These are phyloP conservation scores for Gryllus bimaculatus DNA, from an alignment of 1,140 invertebrate species.

Conservation along the genomic window DNA sequence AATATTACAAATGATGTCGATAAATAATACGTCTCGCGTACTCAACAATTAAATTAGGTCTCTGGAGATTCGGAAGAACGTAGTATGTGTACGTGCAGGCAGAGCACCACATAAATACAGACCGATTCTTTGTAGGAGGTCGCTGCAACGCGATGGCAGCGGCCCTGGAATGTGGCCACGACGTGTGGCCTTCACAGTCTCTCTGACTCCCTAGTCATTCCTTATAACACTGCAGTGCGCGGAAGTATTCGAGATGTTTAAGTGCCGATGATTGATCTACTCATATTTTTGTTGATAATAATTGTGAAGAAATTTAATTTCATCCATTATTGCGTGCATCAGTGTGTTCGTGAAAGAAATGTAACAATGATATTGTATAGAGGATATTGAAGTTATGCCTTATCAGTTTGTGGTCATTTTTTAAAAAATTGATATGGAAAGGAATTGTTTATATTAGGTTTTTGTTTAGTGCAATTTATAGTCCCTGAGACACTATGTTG, in stretches of 20 bases:
- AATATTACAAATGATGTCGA: background rate
- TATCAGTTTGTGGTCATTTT: no score
- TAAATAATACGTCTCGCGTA: background rate
- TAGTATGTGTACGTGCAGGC: background rate
- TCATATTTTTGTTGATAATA: background rate
- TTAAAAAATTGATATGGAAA: no score
- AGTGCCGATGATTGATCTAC: background rate
- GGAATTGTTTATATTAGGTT: no score
- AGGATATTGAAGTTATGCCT: no score
- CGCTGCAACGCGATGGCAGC: background rate
- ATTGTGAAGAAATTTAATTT: no score
- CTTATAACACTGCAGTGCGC: background rate
- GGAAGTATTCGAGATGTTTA: background rate
- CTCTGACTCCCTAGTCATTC: background rate
- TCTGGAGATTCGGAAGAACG: background rate
- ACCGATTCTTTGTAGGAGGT: background rate
- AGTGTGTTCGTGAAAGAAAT: no score
- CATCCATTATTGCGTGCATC: no score
- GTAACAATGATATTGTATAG: no score
- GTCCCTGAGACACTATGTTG: no score
- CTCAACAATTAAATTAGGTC: background rate
- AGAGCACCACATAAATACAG: background rate
- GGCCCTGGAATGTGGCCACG: background rate
- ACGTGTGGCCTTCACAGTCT: background rate
- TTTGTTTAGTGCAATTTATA: no score